phyloP scores from a whole-genome alignment of 2,113 vertebrate species.

The Jacana jacana region DNA sequence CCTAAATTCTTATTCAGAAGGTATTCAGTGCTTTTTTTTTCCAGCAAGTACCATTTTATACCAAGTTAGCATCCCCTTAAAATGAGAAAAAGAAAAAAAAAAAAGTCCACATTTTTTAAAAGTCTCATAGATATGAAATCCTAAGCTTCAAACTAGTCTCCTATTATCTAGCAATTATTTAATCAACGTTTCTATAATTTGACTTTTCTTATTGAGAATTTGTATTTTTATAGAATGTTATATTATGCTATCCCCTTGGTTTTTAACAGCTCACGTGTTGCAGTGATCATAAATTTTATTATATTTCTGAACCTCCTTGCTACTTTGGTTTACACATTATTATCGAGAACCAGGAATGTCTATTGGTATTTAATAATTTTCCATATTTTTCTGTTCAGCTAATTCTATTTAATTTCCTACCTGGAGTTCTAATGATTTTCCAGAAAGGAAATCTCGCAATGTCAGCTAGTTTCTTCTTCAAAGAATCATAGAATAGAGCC shows the following conservation, averaged over 20 bases:
- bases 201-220: not conserved
- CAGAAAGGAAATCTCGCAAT: not conserved
- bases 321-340: not conserved
- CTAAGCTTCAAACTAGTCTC: not conserved
- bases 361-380: not conserved
- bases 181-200: not conserved
- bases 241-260: not conserved
- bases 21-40: too few species aligned
- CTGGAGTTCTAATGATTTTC: not conserved
- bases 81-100: not conserved
- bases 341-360: not conserved
- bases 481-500: not conserved
- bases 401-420: not conserved
- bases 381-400: not conserved
- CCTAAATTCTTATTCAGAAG: not conserved
- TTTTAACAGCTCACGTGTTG: not conserved
- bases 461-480: not conserved
- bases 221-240: not conserved
- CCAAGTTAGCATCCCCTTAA: accelerated
- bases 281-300: not conserved
- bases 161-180: not conserved
- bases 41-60: not conserved
- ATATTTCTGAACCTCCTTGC: not conserved
- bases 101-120: not conserved
- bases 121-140: not conserved